Evolutionary conservation across 2,113 vertebrate genomes (phyloP).

Genomic region (Antechinus stuartii): DNA sequence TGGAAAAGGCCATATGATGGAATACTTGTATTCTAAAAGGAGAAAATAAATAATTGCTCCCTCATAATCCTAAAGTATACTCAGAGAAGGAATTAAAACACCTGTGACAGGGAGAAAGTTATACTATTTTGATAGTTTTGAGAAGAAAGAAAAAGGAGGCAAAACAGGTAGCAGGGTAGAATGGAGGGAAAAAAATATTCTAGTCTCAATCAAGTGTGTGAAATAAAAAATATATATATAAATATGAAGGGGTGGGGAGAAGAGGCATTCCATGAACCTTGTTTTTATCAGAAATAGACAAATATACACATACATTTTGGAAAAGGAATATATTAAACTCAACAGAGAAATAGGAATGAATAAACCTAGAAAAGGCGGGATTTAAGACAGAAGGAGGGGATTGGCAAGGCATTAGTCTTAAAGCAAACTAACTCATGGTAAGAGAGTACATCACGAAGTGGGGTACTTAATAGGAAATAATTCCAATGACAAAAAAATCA

Average conservation of each 20-base stretch:
- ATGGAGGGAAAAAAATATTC: background rate
- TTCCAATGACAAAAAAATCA: background rate
- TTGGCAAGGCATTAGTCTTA: background rate
- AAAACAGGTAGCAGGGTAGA: background rate
- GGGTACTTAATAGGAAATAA: background rate
- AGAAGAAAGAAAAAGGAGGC: background rate
- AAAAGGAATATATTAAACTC: background rate
- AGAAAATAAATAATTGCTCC: background rate
- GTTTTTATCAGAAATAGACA: background rate
- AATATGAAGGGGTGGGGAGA: background rate
- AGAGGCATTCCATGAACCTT: background rate
- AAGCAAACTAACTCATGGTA: background rate
- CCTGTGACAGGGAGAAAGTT: background rate
- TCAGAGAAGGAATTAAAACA: background rate
- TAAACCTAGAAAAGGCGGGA: background rate
- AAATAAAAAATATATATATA: too few species aligned
- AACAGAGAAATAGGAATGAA: background rate
- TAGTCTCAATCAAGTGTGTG: too few species aligned
- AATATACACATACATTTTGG: background rate
- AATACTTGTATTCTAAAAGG: background rate
- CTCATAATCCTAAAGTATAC: background rate
- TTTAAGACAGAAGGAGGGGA: background rate
- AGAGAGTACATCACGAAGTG: background rate
- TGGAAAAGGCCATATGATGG: background rate
- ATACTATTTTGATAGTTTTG: background rate